Percentiles rank a stretch among this genome's conserved stretches.
phyloP scores from a whole-genome alignment of 2,888 invertebrate species.

The Athrips mouffetella region DNA sequence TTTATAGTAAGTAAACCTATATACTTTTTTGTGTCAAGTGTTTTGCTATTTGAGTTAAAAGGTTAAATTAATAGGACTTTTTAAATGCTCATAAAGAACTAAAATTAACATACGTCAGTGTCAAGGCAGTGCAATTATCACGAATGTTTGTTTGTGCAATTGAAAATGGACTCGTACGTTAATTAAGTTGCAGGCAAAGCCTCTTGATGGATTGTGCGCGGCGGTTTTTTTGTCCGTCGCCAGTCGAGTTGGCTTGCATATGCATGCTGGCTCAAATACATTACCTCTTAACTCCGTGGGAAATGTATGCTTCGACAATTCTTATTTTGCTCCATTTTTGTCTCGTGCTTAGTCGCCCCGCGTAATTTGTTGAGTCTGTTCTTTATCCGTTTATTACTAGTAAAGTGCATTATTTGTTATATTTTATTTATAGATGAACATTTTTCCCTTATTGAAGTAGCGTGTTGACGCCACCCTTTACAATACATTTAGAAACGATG shows the following conservation, averaged over 20 bases:
- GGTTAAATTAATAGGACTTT: neutral
- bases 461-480: slow-evolving; percentile 3
- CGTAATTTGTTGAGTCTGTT: slow-evolving; percentile 1
- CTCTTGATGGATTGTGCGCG: slow-evolving; percentile 65
- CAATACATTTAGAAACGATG: neutral
- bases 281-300: slow-evolving; percentile 58
- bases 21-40: neutral
- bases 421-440: neutral
- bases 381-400: neutral
- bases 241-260: slow-evolving; percentile 56
- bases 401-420: neutral
- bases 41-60: too few relatives aligned
- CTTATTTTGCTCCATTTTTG: slow-evolving; percentile 47
- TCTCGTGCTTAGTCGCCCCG: slow-evolving; percentile 49
- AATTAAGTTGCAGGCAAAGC: slow-evolving; percentile 66
- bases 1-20: too few relatives aligned
- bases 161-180: slow-evolving; percentile 58
- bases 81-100: neutral
- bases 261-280: slow-evolving; percentile 65
- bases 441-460: neutral
- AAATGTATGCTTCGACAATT: slow-evolving; percentile 49
- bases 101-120: slow-evolving; percentile 18
- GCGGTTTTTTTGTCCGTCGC: slow-evolving; percentile 51
- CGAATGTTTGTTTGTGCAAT: slow-evolving; percentile 68
- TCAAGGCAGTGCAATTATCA: slow-evolving; percentile 32